Evolutionary conservation across 2,888 invertebrate genomes (phyloP).

Genomic region (Tetragonula carbonaria): DNA sequence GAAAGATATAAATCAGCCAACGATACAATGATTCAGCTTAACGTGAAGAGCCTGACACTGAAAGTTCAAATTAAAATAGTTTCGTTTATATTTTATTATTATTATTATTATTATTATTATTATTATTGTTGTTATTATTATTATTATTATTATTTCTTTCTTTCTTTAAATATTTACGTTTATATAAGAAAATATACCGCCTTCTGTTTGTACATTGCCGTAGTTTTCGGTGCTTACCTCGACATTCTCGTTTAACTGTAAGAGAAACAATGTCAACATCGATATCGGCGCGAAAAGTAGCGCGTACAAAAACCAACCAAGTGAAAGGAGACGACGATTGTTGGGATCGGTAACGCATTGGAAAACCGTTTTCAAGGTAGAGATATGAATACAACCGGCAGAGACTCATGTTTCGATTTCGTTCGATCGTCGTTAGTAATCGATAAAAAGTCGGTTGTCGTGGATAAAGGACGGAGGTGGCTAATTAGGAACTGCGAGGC

Average conservation of each 20-base stretch:
- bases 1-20: not conserved
- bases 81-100: not conserved
- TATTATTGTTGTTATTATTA: too few relatives aligned
- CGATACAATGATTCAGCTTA: not conserved
- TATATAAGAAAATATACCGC: slow-evolving; percentile 11
- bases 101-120: too few relatives aligned
- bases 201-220: slow-evolving; percentile 29
- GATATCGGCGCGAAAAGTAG: slow-evolving; percentile 29
- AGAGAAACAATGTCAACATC: slow-evolving; percentile 13
- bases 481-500: slow-evolving; percentile 80
- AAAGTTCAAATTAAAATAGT: not conserved
- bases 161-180: not conserved
- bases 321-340: not conserved
- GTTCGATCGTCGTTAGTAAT: slow-evolving; percentile 26
- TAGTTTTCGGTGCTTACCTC: slow-evolving; percentile 7
- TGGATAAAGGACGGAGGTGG: slow-evolving; percentile 79
- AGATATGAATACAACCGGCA: not conserved
- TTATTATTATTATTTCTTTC: not conserved
- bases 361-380: slow-evolving; percentile 3
- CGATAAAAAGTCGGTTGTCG: slow-evolving; percentile 57
- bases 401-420: slow-evolving; percentile 21
- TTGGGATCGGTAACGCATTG: not conserved
- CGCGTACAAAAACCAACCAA: slow-evolving; percentile 34
- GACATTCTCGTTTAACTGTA: not conserved
- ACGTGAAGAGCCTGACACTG: not conserved